Evolutionary conservation across 2,113 vertebrate genomes (phyloP).

Genomic region (Ictalurus punctatus): DNA sequence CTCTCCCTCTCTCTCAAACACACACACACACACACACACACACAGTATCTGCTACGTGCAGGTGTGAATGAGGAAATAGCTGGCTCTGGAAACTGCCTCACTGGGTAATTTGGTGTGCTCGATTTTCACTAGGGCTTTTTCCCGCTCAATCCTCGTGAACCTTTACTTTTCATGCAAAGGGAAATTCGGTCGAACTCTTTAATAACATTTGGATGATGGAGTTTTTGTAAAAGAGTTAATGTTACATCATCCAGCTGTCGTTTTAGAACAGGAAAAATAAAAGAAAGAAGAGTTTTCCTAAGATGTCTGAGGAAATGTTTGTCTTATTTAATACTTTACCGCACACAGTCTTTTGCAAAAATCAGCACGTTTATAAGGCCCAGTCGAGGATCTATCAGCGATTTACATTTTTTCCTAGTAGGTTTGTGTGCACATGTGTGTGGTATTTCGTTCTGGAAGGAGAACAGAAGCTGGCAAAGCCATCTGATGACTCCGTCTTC

Average conservation of each 20-base stretch:
- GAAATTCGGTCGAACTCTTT: background rate
- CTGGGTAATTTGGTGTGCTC: background rate
- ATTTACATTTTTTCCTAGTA: background rate
- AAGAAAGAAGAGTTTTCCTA: background rate
- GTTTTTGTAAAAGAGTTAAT: background rate
- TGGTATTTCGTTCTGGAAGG: constrained; percentile 69
- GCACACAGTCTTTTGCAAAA: constrained; percentile 16
- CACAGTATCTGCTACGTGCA: constrained; percentile 23
- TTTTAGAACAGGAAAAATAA: background rate
- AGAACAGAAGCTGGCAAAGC: constrained; percentile 66
- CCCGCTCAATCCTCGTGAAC: background rate
- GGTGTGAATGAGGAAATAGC: constrained; percentile 19
- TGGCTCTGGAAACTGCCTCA: background rate
- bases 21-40: constrained; percentile 30
- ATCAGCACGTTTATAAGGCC: background rate
- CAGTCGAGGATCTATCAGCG: constrained; percentile 16
- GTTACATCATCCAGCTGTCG: background rate
- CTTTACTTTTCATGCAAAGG: background rate
- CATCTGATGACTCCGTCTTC: constrained; percentile 62
- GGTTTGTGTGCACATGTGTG: constrained; percentile 58
- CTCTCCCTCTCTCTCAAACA: constrained; percentile 26
- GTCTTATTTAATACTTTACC: background rate
- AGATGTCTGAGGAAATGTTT: background rate
- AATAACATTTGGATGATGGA: background rate
- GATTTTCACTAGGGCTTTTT: background rate